Conservation (phyloP, 2,797 vertebrate species). For the Peromyscus aztecus region DNA sequence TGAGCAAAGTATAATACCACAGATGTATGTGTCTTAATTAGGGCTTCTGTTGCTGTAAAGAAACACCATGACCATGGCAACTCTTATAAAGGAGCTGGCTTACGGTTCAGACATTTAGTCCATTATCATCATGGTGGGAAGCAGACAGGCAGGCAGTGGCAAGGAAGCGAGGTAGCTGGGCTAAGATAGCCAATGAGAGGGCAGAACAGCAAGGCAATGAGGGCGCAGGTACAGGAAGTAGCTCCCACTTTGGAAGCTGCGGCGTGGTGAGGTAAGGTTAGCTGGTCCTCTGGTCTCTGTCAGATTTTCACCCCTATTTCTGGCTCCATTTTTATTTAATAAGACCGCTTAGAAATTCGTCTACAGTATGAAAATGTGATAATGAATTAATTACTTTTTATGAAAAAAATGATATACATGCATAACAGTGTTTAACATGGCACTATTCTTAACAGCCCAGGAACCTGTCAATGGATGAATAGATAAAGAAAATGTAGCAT, state of each 20-base stretch:
- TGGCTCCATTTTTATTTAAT: too few relatives aligned
- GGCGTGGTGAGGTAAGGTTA: too few relatives aligned
- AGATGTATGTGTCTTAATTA: not conserved
- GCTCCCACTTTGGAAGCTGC: too few relatives aligned
- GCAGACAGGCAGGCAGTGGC: not conserved
- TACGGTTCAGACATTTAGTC: not conserved
- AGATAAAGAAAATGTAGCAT: not conserved
- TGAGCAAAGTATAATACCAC: not conserved
- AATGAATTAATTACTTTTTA: not conserved
- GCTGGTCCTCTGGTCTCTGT: too few relatives aligned
- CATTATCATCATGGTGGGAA: not conserved
- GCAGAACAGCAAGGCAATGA: too few relatives aligned
- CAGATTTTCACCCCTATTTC: too few relatives aligned
- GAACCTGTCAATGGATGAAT: not conserved
- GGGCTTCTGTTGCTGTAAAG: not conserved
- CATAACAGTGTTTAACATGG: not conserved
- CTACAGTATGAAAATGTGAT: not conserved
- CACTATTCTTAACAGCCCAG: not conserved
- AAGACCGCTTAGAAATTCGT: too few relatives aligned
- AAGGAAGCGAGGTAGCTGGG: too few relatives aligned
- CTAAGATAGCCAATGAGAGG: too few relatives aligned
- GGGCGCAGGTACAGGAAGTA: too few relatives aligned
- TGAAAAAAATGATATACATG: not conserved
- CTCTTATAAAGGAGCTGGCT: not conserved
- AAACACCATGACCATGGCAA: not conserved